Conservation (phyloP, 2,113 vertebrate genomes). For the Anolis sagrei region DNA sequence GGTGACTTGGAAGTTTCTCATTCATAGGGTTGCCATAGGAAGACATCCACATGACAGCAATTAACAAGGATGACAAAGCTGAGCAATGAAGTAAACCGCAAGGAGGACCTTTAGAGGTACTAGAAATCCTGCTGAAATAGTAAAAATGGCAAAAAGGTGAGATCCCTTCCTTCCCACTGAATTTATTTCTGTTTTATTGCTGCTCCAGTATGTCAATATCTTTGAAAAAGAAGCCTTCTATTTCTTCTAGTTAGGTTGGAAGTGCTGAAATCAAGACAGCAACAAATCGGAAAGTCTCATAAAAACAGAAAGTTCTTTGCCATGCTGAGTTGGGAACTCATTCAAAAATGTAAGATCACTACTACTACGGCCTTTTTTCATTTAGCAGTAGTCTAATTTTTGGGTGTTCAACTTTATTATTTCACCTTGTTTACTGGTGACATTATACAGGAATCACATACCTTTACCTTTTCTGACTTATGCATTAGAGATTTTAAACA, state of each 20-base stretch:
- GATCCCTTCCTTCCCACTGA: not conserved
- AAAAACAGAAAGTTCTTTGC: not conserved
- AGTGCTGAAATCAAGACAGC: not conserved
- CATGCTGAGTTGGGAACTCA: not conserved
- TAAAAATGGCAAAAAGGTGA: not conserved
- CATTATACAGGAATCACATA: not conserved
- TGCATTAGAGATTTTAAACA: not conserved
- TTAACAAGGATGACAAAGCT: not conserved
- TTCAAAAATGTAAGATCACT: not conserved
- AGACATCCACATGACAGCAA: no score
- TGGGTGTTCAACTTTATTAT: not conserved
- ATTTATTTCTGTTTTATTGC: not conserved
- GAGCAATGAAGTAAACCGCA: not conserved
- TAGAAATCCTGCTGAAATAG: not conserved
- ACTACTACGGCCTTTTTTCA: not conserved
- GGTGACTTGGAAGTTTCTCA: no score
- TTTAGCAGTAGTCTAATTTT: not conserved
- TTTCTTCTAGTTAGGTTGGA: not conserved
- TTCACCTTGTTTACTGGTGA: not conserved
- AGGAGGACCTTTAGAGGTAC: not conserved
- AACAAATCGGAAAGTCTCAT: not conserved
- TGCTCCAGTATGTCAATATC: not conserved
- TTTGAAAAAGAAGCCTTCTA: not conserved
- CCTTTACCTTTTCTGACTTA: not conserved
- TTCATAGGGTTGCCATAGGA: no score